Evolutionary conservation across 1,140 invertebrate species (phyloP), one percentile per base, ranked within the genome.

Genomic region (Oncopodura yosiiana): DNA sequence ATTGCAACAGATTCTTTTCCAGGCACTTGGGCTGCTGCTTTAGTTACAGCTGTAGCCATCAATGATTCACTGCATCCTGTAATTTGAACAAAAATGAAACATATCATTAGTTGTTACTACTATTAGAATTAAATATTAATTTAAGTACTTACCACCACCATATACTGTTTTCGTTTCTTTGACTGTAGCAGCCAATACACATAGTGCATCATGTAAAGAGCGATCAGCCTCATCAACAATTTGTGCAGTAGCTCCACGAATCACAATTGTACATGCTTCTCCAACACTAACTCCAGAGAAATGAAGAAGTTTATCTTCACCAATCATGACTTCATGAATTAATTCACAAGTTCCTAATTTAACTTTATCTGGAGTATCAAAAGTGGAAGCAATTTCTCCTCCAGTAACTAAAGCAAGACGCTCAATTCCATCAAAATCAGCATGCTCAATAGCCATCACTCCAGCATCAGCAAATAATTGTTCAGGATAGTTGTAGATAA

Each of bases 401-500:
- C 93, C 94, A 64, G 94, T 95, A 1, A 99, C 96, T 5, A 99
- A 78, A 34, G 94, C 93, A 18, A 99, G 74, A 60, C 94, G 78
- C 71, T 99, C 95, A 67, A 99, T 95, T 41, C 96, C 96, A 74
- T 99, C 94, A 71, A 99, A 99, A 71, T 99, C 96, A 9, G 96
- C 95, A 74, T 99, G 96, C 69, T 99, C 96, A 69, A 99, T 99
- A 0, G 95, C 94, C 95, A 99, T 99, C 1, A 99, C 80, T 53
- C 88, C 87, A 57, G 90, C 87, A 78, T 99, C 96, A 46, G 95
- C 91, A 73, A 99, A 99, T 49, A 99, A 72, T 74, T 99, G 96
- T 71, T 99, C 96, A 1, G 96, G 96, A 70, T 99, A 99, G 71
- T 99, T 99, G 75, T 99, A 99, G 68, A 99, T 99, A 42, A 99